These are phyloP conservation scores for Mormyrus hasselquistii DNA, from an alignment of 2,797 vertebrate genomes.

Conservation along the genomic window DNA sequence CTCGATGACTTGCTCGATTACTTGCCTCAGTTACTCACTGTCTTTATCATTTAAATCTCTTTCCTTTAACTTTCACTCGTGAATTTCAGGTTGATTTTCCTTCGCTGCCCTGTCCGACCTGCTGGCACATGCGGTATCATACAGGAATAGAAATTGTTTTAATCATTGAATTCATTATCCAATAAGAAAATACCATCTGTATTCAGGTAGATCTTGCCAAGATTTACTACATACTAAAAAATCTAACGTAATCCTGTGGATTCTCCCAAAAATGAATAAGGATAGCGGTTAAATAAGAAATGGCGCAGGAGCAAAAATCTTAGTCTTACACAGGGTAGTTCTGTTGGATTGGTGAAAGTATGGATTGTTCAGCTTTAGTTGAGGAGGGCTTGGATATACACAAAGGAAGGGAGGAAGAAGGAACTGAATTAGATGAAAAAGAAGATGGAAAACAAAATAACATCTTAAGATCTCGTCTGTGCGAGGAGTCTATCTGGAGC, in stretches of 20 bases:
- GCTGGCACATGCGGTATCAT: background rate
- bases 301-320: background rate
- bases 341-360: slow-evolving; percentile 2
- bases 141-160: background rate
- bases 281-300: background rate
- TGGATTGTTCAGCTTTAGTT: background rate
- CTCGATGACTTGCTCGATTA: background rate
- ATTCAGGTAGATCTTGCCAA: background rate
- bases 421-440: slow-evolving; percentile 29
- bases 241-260: background rate
- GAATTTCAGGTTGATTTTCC: background rate
- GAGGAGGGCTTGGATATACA: background rate
- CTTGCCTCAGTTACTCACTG: too few species aligned
- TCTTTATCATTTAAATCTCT: background rate
- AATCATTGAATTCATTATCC: background rate
- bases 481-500: background rate
- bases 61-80: background rate
- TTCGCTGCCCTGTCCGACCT: background rate
- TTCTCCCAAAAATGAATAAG: background rate
- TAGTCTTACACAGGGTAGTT: background rate
- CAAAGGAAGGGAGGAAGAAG: slow-evolving; percentile 5
- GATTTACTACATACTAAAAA: background rate
- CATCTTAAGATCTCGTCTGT: background rate
- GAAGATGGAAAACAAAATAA: slow-evolving; percentile 16
- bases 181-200: background rate